Percentiles rank a stretch among this genome's conserved stretches.
These are phyloP conservation scores for Sinocyclocheilus rhinocerous DNA, from an alignment of 2,113 vertebrate genomes.

Conservation along the genomic window DNA sequence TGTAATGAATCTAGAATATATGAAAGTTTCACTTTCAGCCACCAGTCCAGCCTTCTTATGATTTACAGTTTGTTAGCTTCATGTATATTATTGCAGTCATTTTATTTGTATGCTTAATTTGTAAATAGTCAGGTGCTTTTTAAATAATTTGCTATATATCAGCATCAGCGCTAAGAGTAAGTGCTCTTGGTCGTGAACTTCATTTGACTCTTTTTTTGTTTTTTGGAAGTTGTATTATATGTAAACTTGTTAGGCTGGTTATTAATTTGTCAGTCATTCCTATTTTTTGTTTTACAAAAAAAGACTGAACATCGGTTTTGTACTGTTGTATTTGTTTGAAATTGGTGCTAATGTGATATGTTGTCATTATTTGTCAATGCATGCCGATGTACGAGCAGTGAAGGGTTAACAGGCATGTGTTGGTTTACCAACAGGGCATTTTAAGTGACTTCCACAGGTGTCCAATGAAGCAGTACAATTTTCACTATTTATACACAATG, in stretches of 20 bases:
- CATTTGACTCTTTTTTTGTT: neutral
- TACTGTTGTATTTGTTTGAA: constrained; percentile 20
- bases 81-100: constrained; percentile 22
- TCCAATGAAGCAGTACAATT: constrained; percentile 12
- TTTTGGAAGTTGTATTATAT: constrained; percentile 19
- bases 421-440: constrained; percentile 36
- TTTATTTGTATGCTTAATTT: constrained; percentile 43
- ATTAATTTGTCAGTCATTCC: constrained; percentile 31
- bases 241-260: neutral
- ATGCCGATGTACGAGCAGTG: constrained; percentile 34
- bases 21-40: neutral
- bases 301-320: neutral
- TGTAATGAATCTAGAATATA: too few species aligned
- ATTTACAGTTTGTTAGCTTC: neutral
- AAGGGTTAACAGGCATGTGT: constrained; percentile 7
- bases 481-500: constrained; percentile 18
- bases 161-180: neutral
- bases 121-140: constrained; percentile 30
- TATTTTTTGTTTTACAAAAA: constrained; percentile 1
- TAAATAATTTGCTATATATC: constrained; percentile 8
- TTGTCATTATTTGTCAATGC: constrained; percentile 28
- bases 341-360: constrained; percentile 47
- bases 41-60: constrained; percentile 28
- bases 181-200: neutral
- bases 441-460: constrained; percentile 1